Conservation (phyloP, 2,113 vertebrate species). For the Mus spicilegus region DNA sequence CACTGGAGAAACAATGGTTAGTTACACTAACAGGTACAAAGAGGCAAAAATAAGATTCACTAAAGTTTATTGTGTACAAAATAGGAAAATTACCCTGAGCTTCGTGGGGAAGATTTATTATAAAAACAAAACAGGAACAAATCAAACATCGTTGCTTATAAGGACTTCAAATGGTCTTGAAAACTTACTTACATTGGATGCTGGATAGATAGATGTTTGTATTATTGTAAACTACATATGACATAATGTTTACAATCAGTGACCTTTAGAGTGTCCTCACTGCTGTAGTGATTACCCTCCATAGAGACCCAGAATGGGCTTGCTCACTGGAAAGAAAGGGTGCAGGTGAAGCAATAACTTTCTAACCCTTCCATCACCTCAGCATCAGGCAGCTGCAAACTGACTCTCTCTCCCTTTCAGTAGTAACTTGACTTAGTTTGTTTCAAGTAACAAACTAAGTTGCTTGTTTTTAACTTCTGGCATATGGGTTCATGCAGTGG, state of each 20-base stretch:
- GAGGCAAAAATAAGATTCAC: neutral
- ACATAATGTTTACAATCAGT: accelerated
- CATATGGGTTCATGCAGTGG: too few species aligned
- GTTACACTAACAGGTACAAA: accelerated
- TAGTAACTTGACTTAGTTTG: too few species aligned
- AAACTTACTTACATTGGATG: neutral
- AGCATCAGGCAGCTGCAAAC: neutral
- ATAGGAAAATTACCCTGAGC: neutral
- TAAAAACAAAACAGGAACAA: neutral
- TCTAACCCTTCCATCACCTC: neutral
- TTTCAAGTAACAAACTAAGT: too few species aligned
- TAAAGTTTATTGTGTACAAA: neutral
- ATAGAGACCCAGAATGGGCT: neutral
- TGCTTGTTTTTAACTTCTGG: neutral
- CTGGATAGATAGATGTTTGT: neutral
- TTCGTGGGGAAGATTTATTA: neutral
- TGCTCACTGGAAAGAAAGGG: neutral
- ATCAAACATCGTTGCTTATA: neutral
- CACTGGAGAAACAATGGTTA: neutral
- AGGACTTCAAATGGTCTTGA: neutral
- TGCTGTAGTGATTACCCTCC: neutral
- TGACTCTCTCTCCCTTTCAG: neutral
- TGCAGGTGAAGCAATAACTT: neutral
- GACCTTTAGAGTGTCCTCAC: neutral
- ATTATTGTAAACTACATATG: neutral